Evolutionary conservation across 1,140 invertebrate genomes (phyloP).

Genomic region (Homalodisca vitripennis): DNA sequence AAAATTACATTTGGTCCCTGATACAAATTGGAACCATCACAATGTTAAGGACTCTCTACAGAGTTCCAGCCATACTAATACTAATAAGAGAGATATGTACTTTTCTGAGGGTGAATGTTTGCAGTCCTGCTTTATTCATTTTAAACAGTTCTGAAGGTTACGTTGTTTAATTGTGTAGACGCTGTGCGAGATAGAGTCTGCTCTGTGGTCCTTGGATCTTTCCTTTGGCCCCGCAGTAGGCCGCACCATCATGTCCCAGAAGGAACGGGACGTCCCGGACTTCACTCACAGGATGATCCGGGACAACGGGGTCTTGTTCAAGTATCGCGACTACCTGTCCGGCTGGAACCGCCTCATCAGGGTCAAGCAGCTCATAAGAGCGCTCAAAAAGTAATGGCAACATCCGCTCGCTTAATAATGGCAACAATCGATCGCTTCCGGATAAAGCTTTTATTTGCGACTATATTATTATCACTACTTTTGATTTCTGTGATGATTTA

Average conservation of each 20-base stretch:
- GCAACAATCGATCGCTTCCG: not conserved
- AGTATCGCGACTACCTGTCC: slow-evolving; percentile 47
- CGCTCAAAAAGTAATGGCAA: slow-evolving; percentile 29
- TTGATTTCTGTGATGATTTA: not conserved
- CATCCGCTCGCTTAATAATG: not conserved
- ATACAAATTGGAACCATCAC: no score
- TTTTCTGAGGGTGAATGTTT: no score
- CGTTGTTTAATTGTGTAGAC: no score
- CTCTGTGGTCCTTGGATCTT: slow-evolving; percentile 41
- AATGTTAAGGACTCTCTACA: no score
- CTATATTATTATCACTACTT: not conserved
- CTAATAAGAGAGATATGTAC: no score
- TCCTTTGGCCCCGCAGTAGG: slow-evolving; percentile 45
- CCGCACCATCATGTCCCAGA: slow-evolving; percentile 48
- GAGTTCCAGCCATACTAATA: no score
- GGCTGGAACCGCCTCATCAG: slow-evolving; percentile 21
- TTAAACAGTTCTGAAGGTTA: no score
- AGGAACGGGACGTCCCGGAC: slow-evolving; percentile 47
- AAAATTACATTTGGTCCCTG: no score
- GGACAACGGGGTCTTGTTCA: slow-evolving; percentile 51
- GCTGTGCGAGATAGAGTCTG: slow-evolving; percentile 51
- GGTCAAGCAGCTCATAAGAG: slow-evolving; percentile 13
- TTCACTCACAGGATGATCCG: slow-evolving; percentile 48
- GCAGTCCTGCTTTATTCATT: no score
- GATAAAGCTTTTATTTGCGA: not conserved